Conservation (phyloP, 2,113 vertebrate genomes). For the Genyomyrus donnyi region DNA sequence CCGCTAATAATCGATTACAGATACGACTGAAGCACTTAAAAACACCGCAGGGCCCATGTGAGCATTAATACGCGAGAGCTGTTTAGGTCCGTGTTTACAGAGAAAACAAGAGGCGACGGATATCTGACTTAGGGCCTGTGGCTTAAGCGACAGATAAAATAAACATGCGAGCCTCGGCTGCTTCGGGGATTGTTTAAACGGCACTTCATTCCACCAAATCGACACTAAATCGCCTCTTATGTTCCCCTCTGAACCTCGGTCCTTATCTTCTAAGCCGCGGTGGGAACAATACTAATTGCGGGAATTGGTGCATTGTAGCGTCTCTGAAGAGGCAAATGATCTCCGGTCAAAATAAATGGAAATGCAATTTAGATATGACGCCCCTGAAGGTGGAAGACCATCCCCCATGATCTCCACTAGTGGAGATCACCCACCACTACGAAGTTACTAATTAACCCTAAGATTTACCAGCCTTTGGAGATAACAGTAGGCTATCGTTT, state of each 20-base stretch:
- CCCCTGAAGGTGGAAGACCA: neutral
- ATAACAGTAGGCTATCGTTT: constrained; percentile 1
- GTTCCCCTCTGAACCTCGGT: neutral
- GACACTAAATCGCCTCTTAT: constrained; percentile 20
- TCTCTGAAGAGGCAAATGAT: constrained; percentile 17
- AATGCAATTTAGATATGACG: constrained; percentile 5
- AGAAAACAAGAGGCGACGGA: constrained; percentile 26
- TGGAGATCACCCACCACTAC: neutral
- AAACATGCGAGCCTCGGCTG: constrained; percentile 20
- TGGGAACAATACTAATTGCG: constrained; percentile 17
- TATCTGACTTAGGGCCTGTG: neutral
- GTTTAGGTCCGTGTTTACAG: constrained; percentile 26
- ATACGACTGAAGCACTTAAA: neutral
- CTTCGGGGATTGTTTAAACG: constrained; percentile 17
- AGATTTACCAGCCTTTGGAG: neutral
- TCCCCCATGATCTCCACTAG: neutral
- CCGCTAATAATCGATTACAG: neutral
- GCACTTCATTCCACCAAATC: constrained; percentile 20
- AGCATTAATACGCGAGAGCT: constrained; percentile 19
- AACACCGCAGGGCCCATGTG: neutral
- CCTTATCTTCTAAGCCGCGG: constrained; percentile 21
- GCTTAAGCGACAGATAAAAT: constrained; percentile 22
- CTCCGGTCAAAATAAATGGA: neutral
- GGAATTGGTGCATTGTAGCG: constrained; percentile 15
- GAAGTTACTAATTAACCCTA: constrained; percentile 2